Conservation (phyloP, 2,888 invertebrate genomes). For the Calliphora vomitoria region DNA sequence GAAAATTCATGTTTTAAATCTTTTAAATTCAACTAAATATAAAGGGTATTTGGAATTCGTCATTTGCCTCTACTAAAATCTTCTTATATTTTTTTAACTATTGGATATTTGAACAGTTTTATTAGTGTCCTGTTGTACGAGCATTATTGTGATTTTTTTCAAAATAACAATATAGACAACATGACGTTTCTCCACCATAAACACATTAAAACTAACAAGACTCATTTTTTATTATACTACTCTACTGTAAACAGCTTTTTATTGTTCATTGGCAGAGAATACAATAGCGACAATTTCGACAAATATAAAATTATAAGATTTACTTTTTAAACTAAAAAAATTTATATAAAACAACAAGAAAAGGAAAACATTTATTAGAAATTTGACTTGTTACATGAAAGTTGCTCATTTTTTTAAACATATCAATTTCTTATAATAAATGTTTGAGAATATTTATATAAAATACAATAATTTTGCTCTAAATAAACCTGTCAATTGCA, state of each 20-base stretch:
- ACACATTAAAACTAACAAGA: slow-evolving; percentile 79
- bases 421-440: background rate
- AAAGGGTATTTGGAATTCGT: slow-evolving; percentile 2
- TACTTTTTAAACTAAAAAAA: too few relatives aligned
- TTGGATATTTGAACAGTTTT: slow-evolving; percentile 77
- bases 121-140: slow-evolving; percentile 73
- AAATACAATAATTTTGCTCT: background rate
- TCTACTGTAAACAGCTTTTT: slow-evolving; percentile 39
- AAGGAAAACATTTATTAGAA: too few relatives aligned
- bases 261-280: slow-evolving; percentile 70
- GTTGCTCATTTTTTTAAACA: background rate
- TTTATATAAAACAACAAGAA: too few relatives aligned
- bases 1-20: too few relatives aligned
- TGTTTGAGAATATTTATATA: too few relatives aligned
- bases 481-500: background rate
- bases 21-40: too few relatives aligned
- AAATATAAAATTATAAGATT: background rate
- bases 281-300: too few relatives aligned
- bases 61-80: background rate
- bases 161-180: slow-evolving; percentile 68
- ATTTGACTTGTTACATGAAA: too few relatives aligned
- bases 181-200: slow-evolving; percentile 74
- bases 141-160: slow-evolving; percentile 35
- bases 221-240: slow-evolving; percentile 32
- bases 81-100: background rate